phyloP scores from a whole-genome alignment of 1,140 invertebrate species.

The Halyomorpha halys region DNA sequence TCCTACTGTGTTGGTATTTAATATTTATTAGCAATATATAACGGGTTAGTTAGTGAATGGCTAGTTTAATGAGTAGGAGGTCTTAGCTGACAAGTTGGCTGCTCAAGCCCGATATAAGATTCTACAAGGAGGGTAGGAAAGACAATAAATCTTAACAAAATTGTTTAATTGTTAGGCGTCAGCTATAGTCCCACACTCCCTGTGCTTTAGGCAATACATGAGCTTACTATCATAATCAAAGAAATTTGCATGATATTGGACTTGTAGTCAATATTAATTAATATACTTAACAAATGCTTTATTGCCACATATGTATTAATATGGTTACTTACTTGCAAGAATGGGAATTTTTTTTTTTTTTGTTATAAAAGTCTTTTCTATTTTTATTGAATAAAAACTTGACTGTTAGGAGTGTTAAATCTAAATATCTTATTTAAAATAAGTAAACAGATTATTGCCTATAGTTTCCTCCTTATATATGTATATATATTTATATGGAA shows the following conservation, averaged over 20 bases:
- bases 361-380: too few relatives aligned
- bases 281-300: slow-evolving; percentile 9
- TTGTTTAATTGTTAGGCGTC: not conserved
- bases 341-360: too few relatives aligned
- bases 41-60: slow-evolving; percentile 13
- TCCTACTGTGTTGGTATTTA: slow-evolving; percentile 18
- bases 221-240: slow-evolving; percentile 22
- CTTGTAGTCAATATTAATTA: slow-evolving; percentile 2
- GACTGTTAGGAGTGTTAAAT: too few relatives aligned
- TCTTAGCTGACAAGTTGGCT: not conserved
- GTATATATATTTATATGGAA: too few relatives aligned
- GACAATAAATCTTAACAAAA: not conserved
- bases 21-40: slow-evolving; percentile 18
- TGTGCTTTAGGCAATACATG: slow-evolving; percentile 17
- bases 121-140: slow-evolving; percentile 6
- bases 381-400: too few relatives aligned
- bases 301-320: too few relatives aligned
- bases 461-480: too few relatives aligned
- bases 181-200: not conserved
- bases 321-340: too few relatives aligned
- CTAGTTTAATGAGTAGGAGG: slow-evolving; percentile 11
- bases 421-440: too few relatives aligned
- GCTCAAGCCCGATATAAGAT: not conserved
- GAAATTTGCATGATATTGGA: slow-evolving; percentile 17
- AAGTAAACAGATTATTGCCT: too few relatives aligned